Base-by-base conservation (phyloP, 1,140 invertebrate genomes). In the Araneus ventricosus region DNA sequence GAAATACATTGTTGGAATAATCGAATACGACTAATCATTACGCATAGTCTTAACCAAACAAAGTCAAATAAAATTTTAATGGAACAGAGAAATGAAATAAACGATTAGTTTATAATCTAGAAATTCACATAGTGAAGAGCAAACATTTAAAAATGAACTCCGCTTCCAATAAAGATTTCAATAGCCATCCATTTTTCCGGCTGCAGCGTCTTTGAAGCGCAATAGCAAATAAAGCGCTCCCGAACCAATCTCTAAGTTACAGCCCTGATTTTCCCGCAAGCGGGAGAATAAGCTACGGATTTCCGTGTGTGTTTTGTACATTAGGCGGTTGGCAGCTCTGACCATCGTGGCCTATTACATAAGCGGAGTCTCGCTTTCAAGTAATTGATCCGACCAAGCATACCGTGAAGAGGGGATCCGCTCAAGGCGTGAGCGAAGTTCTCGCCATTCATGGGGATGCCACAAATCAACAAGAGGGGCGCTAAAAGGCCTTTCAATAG, bases 391-490 rank as follows among this genome's bases (percentile, higher is more conserved):
- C 41, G 34, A 52, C 45, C 88, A 70, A 30, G n/a, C 63, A 88
- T 52, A 79, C 27, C 88, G 67, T 75, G 88, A 80, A 79, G 88
- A 90, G 45, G 88, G 87, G 45, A 57, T n/a, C 75, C 88, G 20
- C 67, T 37, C 79, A 80, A 59, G 88, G 88, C 67, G 88, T 90
- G 63, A 80, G 88, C 41, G 22, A 59, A 59, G 88, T 37, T 90
- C 70, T 57, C n/a, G 70, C 88, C 17, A 41, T 70, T 90, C 39
- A 80, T 52, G 24, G 82, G 41, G 82, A 59, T 24, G 88, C 88
- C 88, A 90, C 88, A 90, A 80, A 90, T 90, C 88, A 90, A 90
- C 88, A 90, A 90, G 88, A 37, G 88, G 88, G 88, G n/a, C 27
- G 45, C 45, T 79, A n/a, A 75, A 79, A 45, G 52, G 63, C 70